Conservation (phyloP, 2,888 invertebrate species). For the Cerastoderma edule region DNA sequence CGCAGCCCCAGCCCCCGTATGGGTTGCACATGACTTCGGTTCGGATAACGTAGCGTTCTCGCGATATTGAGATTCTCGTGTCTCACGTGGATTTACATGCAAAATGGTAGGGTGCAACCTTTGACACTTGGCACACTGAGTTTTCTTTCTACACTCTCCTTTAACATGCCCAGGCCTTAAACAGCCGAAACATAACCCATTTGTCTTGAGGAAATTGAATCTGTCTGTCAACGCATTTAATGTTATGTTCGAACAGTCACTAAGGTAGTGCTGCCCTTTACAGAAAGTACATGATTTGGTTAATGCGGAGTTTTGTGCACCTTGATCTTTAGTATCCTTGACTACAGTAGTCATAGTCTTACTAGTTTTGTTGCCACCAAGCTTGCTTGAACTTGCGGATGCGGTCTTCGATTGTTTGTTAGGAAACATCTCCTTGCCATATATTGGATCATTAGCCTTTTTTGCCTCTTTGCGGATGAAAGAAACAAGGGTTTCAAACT, state of each 20-base stretch:
- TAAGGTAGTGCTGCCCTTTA: not conserved
- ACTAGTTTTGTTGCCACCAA: not conserved
- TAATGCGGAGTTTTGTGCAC: not conserved
- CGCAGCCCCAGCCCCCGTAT: conserved; percentile 20
- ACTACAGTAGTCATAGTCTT: not conserved
- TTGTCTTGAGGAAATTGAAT: not conserved
- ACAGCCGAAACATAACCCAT: conserved; percentile 15
- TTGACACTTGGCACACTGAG: conserved; percentile 8
- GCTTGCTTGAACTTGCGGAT: not conserved
- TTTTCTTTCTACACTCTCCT: conserved; percentile 6
- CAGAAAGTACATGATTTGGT: not conserved
- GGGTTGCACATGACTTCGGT: not conserved
- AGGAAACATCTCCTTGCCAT: conserved; percentile 33
- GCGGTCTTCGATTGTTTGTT: not conserved
- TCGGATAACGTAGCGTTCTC: not conserved
- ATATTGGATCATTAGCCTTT: conserved; percentile 40
- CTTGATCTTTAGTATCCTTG: not conserved
- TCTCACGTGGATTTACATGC: conserved; percentile 27
- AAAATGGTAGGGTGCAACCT: conserved; percentile 27
- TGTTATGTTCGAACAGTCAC: not conserved
- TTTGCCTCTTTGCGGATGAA: conserved; percentile 38
- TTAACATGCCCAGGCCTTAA: conserved; percentile 30
- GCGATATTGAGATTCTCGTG: not conserved
- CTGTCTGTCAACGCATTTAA: not conserved
- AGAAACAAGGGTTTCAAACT: conserved; percentile 28